Conservation (phyloP, 2,113 vertebrate genomes). For the Prietella phreatophila region DNA sequence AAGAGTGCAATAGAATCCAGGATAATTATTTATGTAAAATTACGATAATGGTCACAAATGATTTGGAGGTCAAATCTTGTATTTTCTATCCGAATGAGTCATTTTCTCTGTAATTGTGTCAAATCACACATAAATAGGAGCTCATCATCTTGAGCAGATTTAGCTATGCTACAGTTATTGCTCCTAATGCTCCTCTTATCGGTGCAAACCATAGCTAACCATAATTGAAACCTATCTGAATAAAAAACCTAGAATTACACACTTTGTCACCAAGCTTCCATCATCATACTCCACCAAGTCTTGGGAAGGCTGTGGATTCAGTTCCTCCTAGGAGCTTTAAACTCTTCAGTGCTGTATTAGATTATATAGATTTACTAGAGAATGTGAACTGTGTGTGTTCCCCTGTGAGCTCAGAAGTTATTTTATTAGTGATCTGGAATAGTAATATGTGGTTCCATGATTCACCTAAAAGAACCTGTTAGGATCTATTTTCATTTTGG, state of each 20-base stretch:
- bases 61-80: background rate
- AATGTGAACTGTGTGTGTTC: background rate
- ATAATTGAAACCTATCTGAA: background rate
- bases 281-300: background rate
- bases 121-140: background rate
- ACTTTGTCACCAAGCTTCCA: background rate
- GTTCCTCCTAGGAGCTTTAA: background rate
- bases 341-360: too few relatives aligned
- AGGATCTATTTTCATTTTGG: background rate
- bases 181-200: background rate
- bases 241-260: background rate
- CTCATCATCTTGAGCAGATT: background rate
- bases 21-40: background rate
- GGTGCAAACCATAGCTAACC: background rate
- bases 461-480: constrained; percentile 3
- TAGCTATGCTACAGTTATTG: background rate
- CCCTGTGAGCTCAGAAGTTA: background rate
- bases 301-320: background rate
- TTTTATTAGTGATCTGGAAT: constrained; percentile 26
- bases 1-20: background rate
- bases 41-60: background rate
- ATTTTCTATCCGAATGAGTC: background rate
- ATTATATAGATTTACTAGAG: constrained; percentile 19
- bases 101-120: background rate
- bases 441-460: background rate